These are phyloP conservation scores for Macrobrachium nipponense DNA, from an alignment of 1,140 invertebrate species.

Conservation along the genomic window DNA sequence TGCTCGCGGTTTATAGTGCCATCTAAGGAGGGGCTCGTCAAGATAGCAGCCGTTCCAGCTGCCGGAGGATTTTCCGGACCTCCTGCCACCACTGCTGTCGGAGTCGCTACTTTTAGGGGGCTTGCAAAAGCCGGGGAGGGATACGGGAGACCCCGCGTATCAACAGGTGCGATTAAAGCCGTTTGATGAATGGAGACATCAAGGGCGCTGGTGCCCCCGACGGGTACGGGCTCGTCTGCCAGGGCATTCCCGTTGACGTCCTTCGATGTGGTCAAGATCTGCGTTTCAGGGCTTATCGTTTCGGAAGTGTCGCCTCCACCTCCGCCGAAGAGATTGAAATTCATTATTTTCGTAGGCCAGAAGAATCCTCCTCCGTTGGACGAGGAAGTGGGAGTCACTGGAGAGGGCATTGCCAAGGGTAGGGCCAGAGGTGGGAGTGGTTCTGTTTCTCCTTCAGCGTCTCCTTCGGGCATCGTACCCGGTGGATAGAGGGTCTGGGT, in stretches of 20 bases:
- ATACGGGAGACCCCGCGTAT: not conserved
- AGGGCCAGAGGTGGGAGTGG: not conserved
- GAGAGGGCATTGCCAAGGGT: not conserved
- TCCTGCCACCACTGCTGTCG: not conserved
- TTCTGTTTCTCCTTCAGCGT: too few relatives aligned
- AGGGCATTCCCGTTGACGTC: too few relatives aligned
- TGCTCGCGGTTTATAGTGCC: constrained; percentile 15
- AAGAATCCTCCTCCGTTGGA: too few relatives aligned
- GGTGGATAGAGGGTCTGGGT: not conserved
- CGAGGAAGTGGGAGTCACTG: too few relatives aligned
- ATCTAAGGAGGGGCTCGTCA: constrained; percentile 14
- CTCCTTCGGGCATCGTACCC: not conserved
- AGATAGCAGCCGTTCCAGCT: not conserved
- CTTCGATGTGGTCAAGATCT: too few relatives aligned
- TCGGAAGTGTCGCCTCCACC: too few relatives aligned
- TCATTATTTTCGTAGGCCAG: too few relatives aligned
- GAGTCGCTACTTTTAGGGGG: not conserved
- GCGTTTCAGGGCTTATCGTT: too few relatives aligned
- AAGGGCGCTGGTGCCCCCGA: not conserved
- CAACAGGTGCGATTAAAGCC: not conserved
- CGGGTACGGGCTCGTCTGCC: too few relatives aligned
- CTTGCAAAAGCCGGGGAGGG: not conserved
- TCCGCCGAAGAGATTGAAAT: too few relatives aligned
- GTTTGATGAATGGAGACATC: not conserved
- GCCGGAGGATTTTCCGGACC: not conserved